Conservation (phyloP, 2,113 vertebrate genomes). For the Petaurus breviceps region DNA sequence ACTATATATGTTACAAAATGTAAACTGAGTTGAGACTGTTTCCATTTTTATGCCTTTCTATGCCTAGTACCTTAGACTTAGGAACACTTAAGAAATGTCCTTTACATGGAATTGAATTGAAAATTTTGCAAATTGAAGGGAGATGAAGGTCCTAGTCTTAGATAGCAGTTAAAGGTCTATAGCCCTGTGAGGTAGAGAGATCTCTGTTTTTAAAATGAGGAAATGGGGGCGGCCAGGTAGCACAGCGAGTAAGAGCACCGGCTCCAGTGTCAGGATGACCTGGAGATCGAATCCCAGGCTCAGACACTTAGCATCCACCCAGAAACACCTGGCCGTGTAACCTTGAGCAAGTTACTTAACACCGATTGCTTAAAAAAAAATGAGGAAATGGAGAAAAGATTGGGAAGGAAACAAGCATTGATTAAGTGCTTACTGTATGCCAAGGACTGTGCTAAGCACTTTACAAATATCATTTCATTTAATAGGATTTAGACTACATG, state of each 20-base stretch:
- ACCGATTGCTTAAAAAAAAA: no score
- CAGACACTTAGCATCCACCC: no score
- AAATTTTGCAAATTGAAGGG: not conserved
- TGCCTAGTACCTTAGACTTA: not conserved
- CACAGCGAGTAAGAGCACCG: no score
- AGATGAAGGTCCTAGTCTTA: not conserved
- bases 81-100: not conserved
- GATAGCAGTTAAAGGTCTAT: not conserved
- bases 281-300: no score
- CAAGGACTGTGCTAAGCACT: not conserved
- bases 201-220: no score
- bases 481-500: not conserved
- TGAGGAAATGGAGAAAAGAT: not conserved
- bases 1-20: not conserved
- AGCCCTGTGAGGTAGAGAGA: not conserved
- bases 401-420: not conserved
- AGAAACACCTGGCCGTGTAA: no score
- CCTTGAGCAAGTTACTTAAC: no score
- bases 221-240: no score
- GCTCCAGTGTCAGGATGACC: no score
- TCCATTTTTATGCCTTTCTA: not conserved
- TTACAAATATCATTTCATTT: not conserved
- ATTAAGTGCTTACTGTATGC: not conserved
- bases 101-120: not conserved
- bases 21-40: not conserved